Base-by-base conservation (phyloP, 1,140 invertebrate genomes). In the Xylocopa sonorina region DNA sequence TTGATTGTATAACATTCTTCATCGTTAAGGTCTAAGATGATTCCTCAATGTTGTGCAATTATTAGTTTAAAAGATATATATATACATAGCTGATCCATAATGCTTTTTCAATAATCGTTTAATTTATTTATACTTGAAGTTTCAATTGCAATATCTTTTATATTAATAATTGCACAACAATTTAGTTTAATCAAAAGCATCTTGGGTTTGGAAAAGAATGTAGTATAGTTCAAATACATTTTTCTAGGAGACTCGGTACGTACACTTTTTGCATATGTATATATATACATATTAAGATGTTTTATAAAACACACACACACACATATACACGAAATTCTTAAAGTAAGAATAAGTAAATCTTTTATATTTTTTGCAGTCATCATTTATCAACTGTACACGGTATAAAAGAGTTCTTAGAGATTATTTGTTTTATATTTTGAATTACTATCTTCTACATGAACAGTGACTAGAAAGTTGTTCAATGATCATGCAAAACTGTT, bases 201-300 rank as follows among this genome's bases (percentile, higher is more conserved):
- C 60, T 66, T 38, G 51, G 73, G 57, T 67, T 76, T 66, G 0
- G 27, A 24, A 18, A 38, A 57, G 1, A 14, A 27, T 58, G 43
- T 60, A 9, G 18, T 50, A 62, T 32, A 24, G 55, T 43, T 38
- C 12, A 60, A 32, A 57, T 60, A 34, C 14, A 62, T 32, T 71
- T 77, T 51, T 71, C 67, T 78, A 50, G 32, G 24, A n/a, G 75
- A 62, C 34, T 71, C 24, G 51, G 29, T 66, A 41, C 53, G 7
- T 60, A 50, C 34, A 71, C 43, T 43, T 60, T 60, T 41, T 43
- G 34, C 24, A 60, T 50, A 29, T 43, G 34, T 24, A 60, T 50
- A 29, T 57, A 60, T 46, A 62, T 62, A 69, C 32, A n/a, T 50
- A 32, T 32, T 21, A 71, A 60, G 27, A 48, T 71, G 34, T 60